Evolutionary conservation across 2,888 invertebrate species (phyloP), one percentile per base, ranked within the genome.

Genomic region (Drosophila engyochracea): DNA sequence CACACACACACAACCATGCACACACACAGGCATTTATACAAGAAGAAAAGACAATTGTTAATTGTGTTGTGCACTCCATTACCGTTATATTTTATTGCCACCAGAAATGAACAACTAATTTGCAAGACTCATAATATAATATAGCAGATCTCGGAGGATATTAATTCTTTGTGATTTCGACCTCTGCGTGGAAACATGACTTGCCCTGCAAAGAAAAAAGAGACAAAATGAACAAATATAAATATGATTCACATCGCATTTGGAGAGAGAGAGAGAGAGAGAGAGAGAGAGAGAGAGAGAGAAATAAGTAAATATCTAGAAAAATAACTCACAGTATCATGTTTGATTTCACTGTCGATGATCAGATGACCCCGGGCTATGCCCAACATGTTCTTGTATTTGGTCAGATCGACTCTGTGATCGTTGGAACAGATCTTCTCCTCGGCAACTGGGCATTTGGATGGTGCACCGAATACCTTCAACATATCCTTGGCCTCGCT

Each of bases 361-460:
- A 92, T 89, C 19, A 93, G 82, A 55, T 90, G 92, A 37, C 94
- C 94, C 22, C 92, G 92, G 0, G 92, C 94, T 91, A 94, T 91
- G 59, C 93, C 91, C 58, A 94, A 70, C 83, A 94, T 91, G 33
- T 93, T 88, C 74, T 94, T 94, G 76, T 92, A 94, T 73, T 93
- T 93, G n/a, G 91, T 91, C 14, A 94, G 51, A 65, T 92, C 93
- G 3, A 94, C 88, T 35, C 83, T 91, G 35, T 93, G 93, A 0
- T 92, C 92, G 44, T 91, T 86, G 49, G 91, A 84, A 67, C 94
- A 94, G 30, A 93, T 81, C 83, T 93, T 90, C 76, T 91, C 93
- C 89, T 92, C 93, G 76, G 81, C 78, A 25, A 93, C 92, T 1
- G 94, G 94, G 74, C 94, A 94, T n/a, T 90, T 83, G 12, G 92